A percentile compares a stretch with the other conserved stretches of the same genome.
These are phyloP conservation scores for Drosophila peninsularis DNA, from an alignment of 2,888 invertebrate genomes.

Conservation along the genomic window DNA sequence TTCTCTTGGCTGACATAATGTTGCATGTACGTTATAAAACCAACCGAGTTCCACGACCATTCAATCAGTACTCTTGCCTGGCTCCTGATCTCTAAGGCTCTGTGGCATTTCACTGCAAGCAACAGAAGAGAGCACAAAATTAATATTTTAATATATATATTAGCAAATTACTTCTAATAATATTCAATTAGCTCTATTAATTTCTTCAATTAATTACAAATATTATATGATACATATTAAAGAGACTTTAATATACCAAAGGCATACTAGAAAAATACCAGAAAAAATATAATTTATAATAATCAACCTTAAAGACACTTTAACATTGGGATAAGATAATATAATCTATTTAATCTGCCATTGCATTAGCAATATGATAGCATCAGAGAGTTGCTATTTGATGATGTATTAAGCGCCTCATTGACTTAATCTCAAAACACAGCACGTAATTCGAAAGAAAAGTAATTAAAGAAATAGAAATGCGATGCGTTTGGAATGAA, in stretches of 20 bases:
- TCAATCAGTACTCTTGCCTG: conserved; percentile 48
- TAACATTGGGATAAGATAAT: background rate
- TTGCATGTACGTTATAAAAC: conserved; percentile 57
- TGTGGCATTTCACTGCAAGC: conserved; percentile 52
- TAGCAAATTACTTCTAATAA: no score
- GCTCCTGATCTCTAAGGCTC: conserved; percentile 24
- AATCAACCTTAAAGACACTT: background rate
- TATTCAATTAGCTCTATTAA: no score
- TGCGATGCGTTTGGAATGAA: conserved; percentile 1
- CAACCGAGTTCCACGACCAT: conserved; percentile 34
- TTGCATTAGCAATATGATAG: background rate
- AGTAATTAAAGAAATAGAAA: conserved; percentile 5
- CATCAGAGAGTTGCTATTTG: background rate
- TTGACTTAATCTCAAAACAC: background rate
- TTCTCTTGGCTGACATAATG: conserved; percentile 75
- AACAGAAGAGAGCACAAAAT: background rate
- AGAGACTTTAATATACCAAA: no score
- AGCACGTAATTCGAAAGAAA: conserved; percentile 3
- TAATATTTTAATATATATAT: no score
- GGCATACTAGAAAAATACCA: background rate
- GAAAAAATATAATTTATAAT: background rate
- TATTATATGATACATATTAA: no score
- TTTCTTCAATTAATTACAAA: no score
- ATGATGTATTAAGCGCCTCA: background rate
- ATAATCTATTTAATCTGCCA: background rate